Conservation (phyloP, 2,888 invertebrate species). For the Idaea straminata region DNA sequence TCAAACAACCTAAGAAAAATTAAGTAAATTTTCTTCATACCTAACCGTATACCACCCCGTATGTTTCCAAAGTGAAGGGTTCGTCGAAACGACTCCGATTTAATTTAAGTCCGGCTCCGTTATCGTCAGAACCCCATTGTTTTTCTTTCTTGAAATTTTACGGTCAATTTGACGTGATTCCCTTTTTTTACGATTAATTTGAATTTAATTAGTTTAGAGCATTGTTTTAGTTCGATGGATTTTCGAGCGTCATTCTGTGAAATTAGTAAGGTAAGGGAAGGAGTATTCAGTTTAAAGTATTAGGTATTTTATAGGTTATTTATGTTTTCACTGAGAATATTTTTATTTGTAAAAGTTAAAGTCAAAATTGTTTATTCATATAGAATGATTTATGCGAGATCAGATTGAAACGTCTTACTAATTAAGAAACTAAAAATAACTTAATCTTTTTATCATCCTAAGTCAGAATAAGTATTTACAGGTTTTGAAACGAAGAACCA, state of each 20-base stretch:
- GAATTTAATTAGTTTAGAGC: slow-evolving; percentile 74
- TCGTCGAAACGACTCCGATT: slow-evolving; percentile 73
- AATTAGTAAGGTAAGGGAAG: slow-evolving; percentile 5
- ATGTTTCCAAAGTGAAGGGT: slow-evolving; percentile 65
- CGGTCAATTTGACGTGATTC: slow-evolving; percentile 79
- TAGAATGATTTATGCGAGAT: too few species aligned
- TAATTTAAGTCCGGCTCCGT: slow-evolving; percentile 76
- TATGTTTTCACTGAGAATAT: not conserved
- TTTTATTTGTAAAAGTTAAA: not conserved
- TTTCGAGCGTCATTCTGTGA: slow-evolving; percentile 27
- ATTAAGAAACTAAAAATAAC: too few species aligned
- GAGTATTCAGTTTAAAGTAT: not conserved
- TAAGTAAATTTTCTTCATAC: not conserved
- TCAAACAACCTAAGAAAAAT: not conserved
- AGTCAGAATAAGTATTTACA: too few species aligned
- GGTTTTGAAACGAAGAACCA: too few species aligned
- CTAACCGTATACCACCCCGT: slow-evolving; percentile 29
- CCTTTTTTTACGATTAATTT: slow-evolving; percentile 71
- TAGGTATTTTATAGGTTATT: not conserved
- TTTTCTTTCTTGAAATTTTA: slow-evolving; percentile 78
- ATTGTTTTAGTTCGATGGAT: slow-evolving; percentile 42
- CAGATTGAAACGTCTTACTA: too few species aligned
- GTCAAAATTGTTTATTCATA: not conserved
- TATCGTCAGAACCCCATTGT: slow-evolving; percentile 75
- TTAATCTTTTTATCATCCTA: too few species aligned